phyloP scores from a whole-genome alignment of 1,140 invertebrate genomes.

The Neocloeon triangulifer region DNA sequence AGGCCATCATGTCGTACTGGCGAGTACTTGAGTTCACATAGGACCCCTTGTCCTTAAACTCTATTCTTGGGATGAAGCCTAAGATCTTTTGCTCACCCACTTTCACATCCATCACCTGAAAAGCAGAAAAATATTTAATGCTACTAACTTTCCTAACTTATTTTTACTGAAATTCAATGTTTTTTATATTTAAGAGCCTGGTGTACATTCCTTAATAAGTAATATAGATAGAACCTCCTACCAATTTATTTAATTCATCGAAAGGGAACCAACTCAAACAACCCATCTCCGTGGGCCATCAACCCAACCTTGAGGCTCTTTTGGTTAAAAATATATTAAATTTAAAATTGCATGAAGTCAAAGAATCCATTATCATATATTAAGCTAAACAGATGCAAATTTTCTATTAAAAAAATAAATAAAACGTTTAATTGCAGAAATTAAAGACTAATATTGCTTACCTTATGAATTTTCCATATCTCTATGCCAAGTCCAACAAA shows the following conservation, averaged over 20 bases:
- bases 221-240: too few species aligned
- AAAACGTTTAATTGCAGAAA: too few species aligned
- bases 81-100: constrained; percentile 44
- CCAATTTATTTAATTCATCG: too few species aligned
- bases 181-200: too few species aligned
- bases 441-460: constrained; percentile 12
- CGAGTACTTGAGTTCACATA: constrained; percentile 91
- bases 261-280: too few species aligned
- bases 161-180: too few species aligned
- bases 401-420: neutral
- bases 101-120: constrained; percentile 50
- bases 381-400: neutral
- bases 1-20: constrained; percentile 86
- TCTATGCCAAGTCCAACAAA: constrained; percentile 91
- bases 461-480: constrained; percentile 99
- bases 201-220: too few species aligned
- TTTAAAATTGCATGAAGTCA: neutral
- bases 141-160: too few species aligned
- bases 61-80: constrained; percentile 59
- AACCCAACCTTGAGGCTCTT: too few species aligned
- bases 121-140: constrained; percentile 7
- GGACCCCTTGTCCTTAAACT: constrained; percentile 82
- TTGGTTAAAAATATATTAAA: too few species aligned
- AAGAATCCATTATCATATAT: neutral
- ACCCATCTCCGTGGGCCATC: too few species aligned